These are phyloP conservation scores for Acanthisitta chloris DNA, from an alignment of 2,113 vertebrate genomes.

Conservation along the genomic window DNA sequence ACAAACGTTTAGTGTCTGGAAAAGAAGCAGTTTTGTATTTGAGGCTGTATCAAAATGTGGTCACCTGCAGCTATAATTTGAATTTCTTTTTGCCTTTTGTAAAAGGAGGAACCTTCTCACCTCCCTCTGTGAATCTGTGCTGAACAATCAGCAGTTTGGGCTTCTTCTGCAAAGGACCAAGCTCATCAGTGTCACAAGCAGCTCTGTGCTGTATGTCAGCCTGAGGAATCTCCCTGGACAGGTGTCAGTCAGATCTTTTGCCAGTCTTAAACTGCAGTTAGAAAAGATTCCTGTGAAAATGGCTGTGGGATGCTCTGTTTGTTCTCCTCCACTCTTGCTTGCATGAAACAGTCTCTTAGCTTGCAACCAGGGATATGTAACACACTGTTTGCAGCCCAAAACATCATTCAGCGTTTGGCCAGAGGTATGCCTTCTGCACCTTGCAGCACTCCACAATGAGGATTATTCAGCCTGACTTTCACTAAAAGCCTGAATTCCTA, in stretches of 20 bases:
- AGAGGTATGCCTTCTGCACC: neutral
- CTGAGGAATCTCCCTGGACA: neutral
- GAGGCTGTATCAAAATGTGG: neutral
- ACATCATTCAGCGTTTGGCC: neutral
- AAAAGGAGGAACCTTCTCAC: neutral
- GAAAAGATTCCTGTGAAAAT: neutral
- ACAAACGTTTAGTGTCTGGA: neutral
- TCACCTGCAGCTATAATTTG: neutral
- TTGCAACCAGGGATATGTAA: neutral
- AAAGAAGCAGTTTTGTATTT: neutral
- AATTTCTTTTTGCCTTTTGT: neutral
- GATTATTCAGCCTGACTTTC: neutral
- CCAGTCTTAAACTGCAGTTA: neutral
- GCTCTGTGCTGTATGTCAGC: neutral
- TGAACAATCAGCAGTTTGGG: neutral
- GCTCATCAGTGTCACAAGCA: neutral
- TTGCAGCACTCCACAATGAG: neutral
- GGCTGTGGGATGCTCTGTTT: neutral
- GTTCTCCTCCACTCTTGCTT: neutral
- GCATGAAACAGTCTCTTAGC: neutral
- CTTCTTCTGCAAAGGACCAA: neutral
- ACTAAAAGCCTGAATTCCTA: neutral
- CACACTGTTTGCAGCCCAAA: neutral
- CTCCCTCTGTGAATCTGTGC: neutral
- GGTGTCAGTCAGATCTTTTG: neutral